Evolutionary conservation across 1,140 invertebrate species (phyloP), one percentile per base, ranked within the genome.

Genomic region (Dryas iulia): DNA sequence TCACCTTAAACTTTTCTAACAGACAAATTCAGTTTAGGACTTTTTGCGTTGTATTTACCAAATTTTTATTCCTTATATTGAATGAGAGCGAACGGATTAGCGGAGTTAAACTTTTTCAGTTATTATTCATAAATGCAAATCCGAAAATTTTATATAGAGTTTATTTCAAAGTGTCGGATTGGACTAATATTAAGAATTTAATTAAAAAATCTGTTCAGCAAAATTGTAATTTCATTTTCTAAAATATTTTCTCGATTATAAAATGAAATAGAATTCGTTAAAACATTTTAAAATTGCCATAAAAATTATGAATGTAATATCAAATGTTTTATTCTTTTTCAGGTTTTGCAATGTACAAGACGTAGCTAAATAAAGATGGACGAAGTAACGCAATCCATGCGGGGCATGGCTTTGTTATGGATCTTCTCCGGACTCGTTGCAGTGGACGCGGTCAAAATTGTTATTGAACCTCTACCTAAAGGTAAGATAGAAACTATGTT

Each of bases 51-150:
- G 79, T 81, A 86, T 82, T 77, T 83, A 77, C 73, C 70, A 67
- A 84, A 83, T 47, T 81, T 77, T 72, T 78, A 84, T 82, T 81
- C 53, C 12, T 56, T n/a, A 84, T 78, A 82, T 84, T 86, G 75
- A 76, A 74, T 78, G 72, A 65, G 68, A 31, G 23, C 52, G 78
- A 79, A 68, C 72, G 84, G 82, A 84, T 89, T 87, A 82, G 74
- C 73, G 77, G 81, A 63, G 74, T 84, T 79, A 66, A 90, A 87
- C 81, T 88, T 90, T 84, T 82, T 82, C 77, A 83, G 79, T 86
- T 87, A 88, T 85, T 90, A 90, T 90, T 89, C 86, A 88, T 90
- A 82, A 87, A 90, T 90, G 84, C 86, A 86, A 84, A 87, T 79
- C 77, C 79, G 72, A 71, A 80, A 80, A 89, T 85, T 83, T 83